Percentiles rank a stretch among this genome's conserved stretches.
phyloP scores from a whole-genome alignment of 2,797 vertebrate genomes.

The Mus caroli region DNA sequence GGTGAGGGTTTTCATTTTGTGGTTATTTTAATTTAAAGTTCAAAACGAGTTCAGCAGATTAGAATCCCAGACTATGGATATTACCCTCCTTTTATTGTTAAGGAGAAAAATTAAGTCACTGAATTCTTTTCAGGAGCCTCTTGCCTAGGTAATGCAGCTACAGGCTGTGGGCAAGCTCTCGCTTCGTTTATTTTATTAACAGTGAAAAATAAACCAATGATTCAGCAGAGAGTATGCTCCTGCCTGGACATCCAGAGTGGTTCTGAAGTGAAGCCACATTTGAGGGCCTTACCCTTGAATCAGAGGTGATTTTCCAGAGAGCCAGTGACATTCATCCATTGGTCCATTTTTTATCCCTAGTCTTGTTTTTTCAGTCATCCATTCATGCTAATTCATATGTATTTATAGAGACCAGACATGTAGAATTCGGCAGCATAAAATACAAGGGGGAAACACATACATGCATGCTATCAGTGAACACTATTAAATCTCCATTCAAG shows the following conservation, averaged over 20 bases:
- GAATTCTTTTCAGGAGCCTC: slow-evolving; percentile 32
- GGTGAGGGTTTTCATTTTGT: background rate
- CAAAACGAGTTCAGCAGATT: slow-evolving; percentile 71
- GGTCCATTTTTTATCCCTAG: background rate
- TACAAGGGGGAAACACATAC: background rate
- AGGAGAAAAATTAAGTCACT: slow-evolving; percentile 45
- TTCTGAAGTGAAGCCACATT: background rate
- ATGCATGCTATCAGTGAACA: background rate
- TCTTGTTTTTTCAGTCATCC: background rate
- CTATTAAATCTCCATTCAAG: background rate
- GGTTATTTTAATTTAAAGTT: slow-evolving; percentile 66
- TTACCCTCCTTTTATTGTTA: slow-evolving; percentile 50
- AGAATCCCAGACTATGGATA: slow-evolving; percentile 54
- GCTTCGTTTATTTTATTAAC: slow-evolving; percentile 40
- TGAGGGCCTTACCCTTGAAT: background rate
- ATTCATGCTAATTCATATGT: background rate
- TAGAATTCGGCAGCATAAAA: background rate
- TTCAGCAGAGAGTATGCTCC: background rate
- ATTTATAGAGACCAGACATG: background rate
- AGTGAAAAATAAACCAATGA: background rate
- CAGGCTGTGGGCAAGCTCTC: slow-evolving; percentile 16
- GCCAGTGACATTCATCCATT: background rate
- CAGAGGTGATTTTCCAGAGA: slow-evolving; percentile 6
- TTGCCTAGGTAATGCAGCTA: background rate
- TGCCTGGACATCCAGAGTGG: background rate